Percentiles rank a stretch among this genome's conserved stretches.
Evolutionary conservation across 1,140 invertebrate genomes (phyloP).

Genomic region (Diorhabda carinulata): DNA sequence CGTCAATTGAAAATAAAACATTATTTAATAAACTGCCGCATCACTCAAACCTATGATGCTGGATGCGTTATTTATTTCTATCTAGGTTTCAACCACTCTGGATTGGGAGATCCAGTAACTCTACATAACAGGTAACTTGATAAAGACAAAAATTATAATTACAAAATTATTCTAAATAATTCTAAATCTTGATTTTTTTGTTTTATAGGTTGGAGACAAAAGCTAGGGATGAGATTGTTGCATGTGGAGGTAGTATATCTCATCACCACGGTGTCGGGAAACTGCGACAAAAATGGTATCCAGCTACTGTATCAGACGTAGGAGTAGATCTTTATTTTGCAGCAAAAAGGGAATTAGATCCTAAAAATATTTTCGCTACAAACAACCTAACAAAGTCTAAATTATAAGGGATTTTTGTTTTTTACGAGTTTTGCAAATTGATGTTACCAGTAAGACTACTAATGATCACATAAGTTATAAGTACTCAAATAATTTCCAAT

Average conservation of each 20-base stretch:
- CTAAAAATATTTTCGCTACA: constrained; percentile 88
- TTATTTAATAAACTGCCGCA: constrained; percentile 73
- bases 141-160: not conserved
- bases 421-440: too few species aligned
- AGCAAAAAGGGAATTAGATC: constrained; percentile 85
- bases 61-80: constrained; percentile 99
- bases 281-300: constrained; percentile 81
- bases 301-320: constrained; percentile 66
- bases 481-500: too few species aligned
- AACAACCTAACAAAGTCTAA: constrained; percentile 65
- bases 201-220: constrained; percentile 63
- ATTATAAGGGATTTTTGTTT: constrained; percentile 24
- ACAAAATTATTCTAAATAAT: not conserved
- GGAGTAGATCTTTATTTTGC: constrained; percentile 73
- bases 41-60: constrained; percentile 96
- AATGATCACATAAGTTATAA: too few species aligned
- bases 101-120: constrained; percentile 69
- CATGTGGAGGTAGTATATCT: constrained; percentile 86
- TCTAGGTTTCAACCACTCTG: constrained; percentile 82
- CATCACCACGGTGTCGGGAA: constrained; percentile 98
- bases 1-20: constrained; percentile 56
- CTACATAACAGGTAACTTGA: constrained; percentile 63
- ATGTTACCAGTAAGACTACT: too few species aligned
- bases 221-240: constrained; percentile 89
- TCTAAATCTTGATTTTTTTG: not conserved